Evolutionary conservation across 2,797 vertebrate species (phyloP).

Genomic region (Sylvia borin): DNA sequence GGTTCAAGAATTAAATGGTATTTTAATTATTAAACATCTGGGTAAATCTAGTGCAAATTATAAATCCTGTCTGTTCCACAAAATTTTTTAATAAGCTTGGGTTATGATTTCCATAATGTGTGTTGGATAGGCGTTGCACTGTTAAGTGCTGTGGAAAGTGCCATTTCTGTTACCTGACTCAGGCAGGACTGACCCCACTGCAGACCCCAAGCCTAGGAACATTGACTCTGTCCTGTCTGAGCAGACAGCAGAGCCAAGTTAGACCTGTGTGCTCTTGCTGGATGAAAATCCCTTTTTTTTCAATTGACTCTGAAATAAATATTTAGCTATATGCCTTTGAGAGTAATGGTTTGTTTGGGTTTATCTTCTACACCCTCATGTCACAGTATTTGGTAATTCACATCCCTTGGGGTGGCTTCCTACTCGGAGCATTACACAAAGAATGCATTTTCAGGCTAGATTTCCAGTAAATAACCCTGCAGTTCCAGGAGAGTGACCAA

Average conservation of each 20-base stretch:
- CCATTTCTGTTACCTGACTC: neutral
- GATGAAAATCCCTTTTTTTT: neutral
- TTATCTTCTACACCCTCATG: slow-evolving; percentile 31
- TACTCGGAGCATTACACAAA: slow-evolving; percentile 57
- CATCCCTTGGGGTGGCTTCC: slow-evolving; percentile 56
- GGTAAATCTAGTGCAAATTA: neutral
- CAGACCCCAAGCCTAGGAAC: neutral
- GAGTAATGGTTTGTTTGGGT: slow-evolving; percentile 64
- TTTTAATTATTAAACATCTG: slow-evolving; percentile 1
- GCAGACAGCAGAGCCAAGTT: neutral
- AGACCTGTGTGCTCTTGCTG: slow-evolving; percentile 27
- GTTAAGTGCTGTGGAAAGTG: neutral
- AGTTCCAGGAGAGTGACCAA: slow-evolving; percentile 55
- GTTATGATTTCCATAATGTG: neutral
- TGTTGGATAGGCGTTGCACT: neutral
- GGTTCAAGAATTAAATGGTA: neutral
- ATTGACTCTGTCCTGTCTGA: neutral
- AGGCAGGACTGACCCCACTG: neutral
- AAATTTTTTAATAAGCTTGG: neutral
- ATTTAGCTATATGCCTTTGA: slow-evolving; percentile 65
- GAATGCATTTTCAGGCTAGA: slow-evolving; percentile 51
- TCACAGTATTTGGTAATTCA: slow-evolving; percentile 57
- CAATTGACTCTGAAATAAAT: slow-evolving; percentile 66
- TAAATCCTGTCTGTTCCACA: neutral
- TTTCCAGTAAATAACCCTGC: slow-evolving; percentile 68